A percentile compares a stretch with the other conserved stretches of the same genome.
phyloP scores from a whole-genome alignment of 2,113 vertebrate species.

The Cinclus cinclus region DNA sequence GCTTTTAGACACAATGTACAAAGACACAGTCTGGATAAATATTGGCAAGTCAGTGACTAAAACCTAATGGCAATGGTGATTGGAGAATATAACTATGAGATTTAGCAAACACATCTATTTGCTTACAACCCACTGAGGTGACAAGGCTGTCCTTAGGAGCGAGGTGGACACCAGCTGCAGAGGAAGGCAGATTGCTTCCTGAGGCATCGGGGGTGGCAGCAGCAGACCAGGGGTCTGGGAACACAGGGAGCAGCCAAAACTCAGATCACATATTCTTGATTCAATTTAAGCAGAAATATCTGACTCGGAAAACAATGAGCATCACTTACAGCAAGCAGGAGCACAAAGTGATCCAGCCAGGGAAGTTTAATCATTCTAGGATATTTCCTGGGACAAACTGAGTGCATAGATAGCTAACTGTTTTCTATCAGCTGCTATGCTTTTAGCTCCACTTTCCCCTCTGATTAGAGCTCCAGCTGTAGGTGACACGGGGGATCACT shows the following conservation, averaged over 20 bases:
- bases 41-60: background rate
- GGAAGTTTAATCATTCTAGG: slow-evolving; percentile 32
- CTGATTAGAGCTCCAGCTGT: slow-evolving; percentile 35
- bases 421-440: slow-evolving; percentile 35
- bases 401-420: slow-evolving; percentile 21
- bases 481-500: rapidly evolving
- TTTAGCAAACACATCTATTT: background rate
- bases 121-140: background rate
- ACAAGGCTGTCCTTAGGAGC: rapidly evolving
- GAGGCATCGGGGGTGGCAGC: background rate
- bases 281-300: background rate
- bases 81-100: background rate
- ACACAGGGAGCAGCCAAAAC: background rate
- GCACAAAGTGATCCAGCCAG: background rate
- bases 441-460: slow-evolving; percentile 47
- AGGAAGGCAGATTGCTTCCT: background rate
- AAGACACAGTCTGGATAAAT: background rate
- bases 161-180: background rate
- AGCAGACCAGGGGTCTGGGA: background rate
- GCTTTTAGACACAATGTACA: background rate
- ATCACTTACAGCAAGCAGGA: background rate
- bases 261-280: background rate
- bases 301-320: background rate
- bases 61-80: background rate
- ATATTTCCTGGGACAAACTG: slow-evolving; percentile 56